Evolutionary conservation across 2,797 vertebrate genomes (phyloP).

Genomic region (Alca torda): DNA sequence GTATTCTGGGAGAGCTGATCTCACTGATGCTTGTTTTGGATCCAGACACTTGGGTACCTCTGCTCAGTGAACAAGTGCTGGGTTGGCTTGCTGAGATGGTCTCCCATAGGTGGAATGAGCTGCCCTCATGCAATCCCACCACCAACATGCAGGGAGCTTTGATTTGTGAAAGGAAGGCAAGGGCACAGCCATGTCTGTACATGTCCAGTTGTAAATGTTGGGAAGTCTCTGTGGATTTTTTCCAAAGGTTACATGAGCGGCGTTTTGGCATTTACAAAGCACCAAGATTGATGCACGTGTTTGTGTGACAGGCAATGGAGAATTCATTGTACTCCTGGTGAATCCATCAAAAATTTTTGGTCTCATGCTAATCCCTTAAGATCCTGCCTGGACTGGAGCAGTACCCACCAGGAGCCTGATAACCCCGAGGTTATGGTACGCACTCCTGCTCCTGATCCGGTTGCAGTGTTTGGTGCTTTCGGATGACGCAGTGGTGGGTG

Average conservation of each 20-base stretch:
- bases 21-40: neutral
- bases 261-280: neutral
- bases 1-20: neutral
- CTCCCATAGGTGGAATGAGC: neutral
- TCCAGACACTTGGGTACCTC: neutral
- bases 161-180: neutral
- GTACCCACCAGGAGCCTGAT: neutral
- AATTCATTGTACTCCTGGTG: neutral
- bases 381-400: neutral
- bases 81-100: neutral
- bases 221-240: neutral
- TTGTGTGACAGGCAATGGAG: neutral
- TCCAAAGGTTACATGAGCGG: neutral
- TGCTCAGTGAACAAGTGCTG: neutral
- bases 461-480: neutral
- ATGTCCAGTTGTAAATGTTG: neutral
- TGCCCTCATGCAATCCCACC: neutral
- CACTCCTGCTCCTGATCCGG: accelerated
- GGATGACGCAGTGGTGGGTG: neutral
- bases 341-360: neutral
- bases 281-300: neutral
- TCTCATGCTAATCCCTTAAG: neutral
- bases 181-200: neutral
- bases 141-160: neutral
- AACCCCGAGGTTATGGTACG: neutral